Percentiles rank a stretch among this genome's conserved stretches.
phyloP scores from a whole-genome alignment of 2,797 vertebrate species.

The Gobionotothen gibberifrons region DNA sequence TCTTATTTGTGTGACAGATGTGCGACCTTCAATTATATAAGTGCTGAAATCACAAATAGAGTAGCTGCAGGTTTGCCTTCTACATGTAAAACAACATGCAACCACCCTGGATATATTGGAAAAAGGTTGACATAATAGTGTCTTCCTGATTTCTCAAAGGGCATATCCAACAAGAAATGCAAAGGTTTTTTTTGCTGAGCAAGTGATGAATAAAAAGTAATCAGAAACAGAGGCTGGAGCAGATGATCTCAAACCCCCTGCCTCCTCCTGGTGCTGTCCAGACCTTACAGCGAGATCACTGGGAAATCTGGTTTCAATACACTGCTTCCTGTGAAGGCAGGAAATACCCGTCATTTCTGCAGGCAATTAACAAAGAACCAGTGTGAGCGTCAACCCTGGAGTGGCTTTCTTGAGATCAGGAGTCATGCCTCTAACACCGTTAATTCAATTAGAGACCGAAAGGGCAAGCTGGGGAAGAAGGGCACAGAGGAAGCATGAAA shows the following conservation, averaged over 20 bases:
- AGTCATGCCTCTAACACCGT: constrained; percentile 43
- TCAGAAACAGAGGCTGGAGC: constrained; percentile 27
- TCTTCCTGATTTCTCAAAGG: constrained; percentile 8
- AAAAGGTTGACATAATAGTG: constrained; percentile 17
- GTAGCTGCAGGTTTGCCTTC: constrained; percentile 29
- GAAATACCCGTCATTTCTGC: constrained; percentile 87
- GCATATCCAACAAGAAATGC: background rate
- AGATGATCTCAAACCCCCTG: constrained; percentile 40
- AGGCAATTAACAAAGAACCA: constrained; percentile 83
- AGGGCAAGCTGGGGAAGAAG: constrained; percentile 38
- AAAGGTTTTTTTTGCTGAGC: background rate
- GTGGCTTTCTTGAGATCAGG: constrained; percentile 51
- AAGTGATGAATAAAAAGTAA: constrained; percentile 25
- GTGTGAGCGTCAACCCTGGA: constrained; percentile 65
- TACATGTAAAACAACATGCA: constrained; percentile 5
- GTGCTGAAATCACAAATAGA: constrained; percentile 44
- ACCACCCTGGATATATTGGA: background rate
- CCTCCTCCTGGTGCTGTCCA: constrained; percentile 37
- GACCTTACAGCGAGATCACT: constrained; percentile 45
- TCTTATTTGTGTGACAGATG: constrained; percentile 73
- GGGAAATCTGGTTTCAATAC: constrained; percentile 90
- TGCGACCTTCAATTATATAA: constrained; percentile 62
- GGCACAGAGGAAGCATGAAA: constrained; percentile 49
- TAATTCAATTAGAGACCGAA: constrained; percentile 73
- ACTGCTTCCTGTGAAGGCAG: constrained; percentile 86